Evolutionary conservation across 1,140 invertebrate genomes (phyloP), one percentile per base, ranked within the genome.

Genomic region (Zaprionus lachaisei): DNA sequence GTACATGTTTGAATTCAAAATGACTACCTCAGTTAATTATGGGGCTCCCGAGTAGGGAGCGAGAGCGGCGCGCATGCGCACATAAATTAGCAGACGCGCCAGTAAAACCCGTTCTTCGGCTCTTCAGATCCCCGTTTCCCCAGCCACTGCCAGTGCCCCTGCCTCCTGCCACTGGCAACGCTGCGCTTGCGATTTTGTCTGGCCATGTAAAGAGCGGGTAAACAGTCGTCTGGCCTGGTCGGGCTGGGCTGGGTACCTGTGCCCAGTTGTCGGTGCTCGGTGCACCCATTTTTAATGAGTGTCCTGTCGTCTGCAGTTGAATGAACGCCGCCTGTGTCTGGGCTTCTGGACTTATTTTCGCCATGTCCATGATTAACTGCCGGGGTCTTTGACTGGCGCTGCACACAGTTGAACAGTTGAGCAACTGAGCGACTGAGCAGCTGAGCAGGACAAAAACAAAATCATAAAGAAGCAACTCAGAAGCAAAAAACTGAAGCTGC

Each of bases 21-120:
- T 92, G 91, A 92, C 86, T 92, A 92, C 91, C 91, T 92, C 84
- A 92, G 81, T 91, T 92, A 92, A 92, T 92, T 92, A 92, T 90
- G 82, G 83, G 86, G 91, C 91, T 92, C 91, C 91, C 78, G 91
- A 91, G 86, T 91, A 92, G 86, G 91, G 86, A 92, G 91, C 91
- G 73, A 89, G 77, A 89, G 79, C 78, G 85, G 79, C 70, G 81
- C 85, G 81, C 85, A 80, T 81, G 89, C 83, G 83, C 81, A 87
- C 77, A 91, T 91, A 91, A 91, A 81, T 87, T 83, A 91, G 77
- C 77, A 55, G 74, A 64, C 72, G 80, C 72, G 79, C 70, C 66
- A 68, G 37, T 65, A 57, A 71, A 86, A 87, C 83, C 80, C 14
- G 83, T 86, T 86, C 58, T 67, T 58, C 55, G 34, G 34, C 37